Evolutionary conservation across 2,797 vertebrate genomes (phyloP).

Genomic region (Chrysolophus pictus): DNA sequence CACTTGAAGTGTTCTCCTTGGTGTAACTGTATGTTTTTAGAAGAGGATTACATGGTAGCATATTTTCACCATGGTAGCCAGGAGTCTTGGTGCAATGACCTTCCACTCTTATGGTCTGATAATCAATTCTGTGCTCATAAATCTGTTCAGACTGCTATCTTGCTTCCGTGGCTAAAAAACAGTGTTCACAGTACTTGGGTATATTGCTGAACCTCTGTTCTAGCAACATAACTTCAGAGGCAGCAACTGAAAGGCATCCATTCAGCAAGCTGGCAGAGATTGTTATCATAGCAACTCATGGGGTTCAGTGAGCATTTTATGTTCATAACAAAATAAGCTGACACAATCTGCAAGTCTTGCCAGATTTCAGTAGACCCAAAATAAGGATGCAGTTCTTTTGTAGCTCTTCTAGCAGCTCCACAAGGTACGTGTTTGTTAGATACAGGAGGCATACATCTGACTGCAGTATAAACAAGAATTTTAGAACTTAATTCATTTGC

Average conservation of each 20-base stretch:
- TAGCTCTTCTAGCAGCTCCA: not conserved
- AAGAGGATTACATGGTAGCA: slow-evolving; percentile 33
- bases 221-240: slow-evolving; percentile 29
- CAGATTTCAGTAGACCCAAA: slow-evolving; percentile 25
- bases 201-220: not conserved
- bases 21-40: not conserved
- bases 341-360: slow-evolving; percentile 34
- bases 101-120: not conserved
- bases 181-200: not conserved
- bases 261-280: slow-evolving; percentile 67
- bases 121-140: slow-evolving; percentile 16
- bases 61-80: not conserved
- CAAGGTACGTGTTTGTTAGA: not conserved
- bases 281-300: slow-evolving; percentile 49
- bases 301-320: slow-evolving; percentile 50
- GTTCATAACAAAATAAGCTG: slow-evolving; percentile 61
- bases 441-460: not conserved
- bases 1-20: not conserved
- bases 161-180: not conserved
- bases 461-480: not conserved
- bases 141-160: slow-evolving; percentile 22
- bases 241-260: slow-evolving; percentile 60
- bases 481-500: not conserved
- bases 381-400: slow-evolving; percentile 31
- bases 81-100: slow-evolving; percentile 17